Percentiles rank a stretch among this genome's conserved stretches.
Evolutionary conservation across 2,113 vertebrate genomes (phyloP).

Genomic region (Ophthalmolycus amberensis): DNA sequence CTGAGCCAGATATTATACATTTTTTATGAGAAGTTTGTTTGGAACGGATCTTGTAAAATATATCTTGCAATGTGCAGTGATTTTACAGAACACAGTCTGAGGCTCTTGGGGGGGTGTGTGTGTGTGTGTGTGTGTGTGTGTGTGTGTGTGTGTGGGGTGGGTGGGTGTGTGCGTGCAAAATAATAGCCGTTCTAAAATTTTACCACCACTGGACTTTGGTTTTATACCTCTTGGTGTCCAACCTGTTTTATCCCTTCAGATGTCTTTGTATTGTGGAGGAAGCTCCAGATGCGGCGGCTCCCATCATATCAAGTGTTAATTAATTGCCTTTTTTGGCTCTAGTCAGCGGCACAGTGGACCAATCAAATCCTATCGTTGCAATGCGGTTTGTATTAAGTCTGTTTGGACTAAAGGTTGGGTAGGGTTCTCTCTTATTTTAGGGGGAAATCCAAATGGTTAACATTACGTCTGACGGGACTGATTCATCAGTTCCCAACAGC

Average conservation of each 20-base stretch:
- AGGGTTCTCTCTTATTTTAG: not conserved
- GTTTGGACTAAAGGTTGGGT: not conserved
- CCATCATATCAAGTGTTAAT: not conserved
- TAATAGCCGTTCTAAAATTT: not conserved
- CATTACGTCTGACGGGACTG: slow-evolving; percentile 22
- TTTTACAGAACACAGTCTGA: slow-evolving; percentile 13
- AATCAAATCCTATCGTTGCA: not conserved
- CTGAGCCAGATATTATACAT: slow-evolving; percentile 12
- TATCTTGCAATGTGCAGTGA: slow-evolving; percentile 18
- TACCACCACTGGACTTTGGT: not conserved
- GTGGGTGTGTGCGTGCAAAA: no score
- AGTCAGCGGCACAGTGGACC: slow-evolving; percentile 5
- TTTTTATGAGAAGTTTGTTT: slow-evolving; percentile 45
- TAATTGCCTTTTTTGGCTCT: not conserved
- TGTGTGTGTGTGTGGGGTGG: no score
- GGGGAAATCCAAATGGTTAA: slow-evolving; percentile 29
- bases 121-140: not conserved
- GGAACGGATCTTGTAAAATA: slow-evolving; percentile 14
- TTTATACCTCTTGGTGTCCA: not conserved
- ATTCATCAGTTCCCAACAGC: slow-evolving; percentile 40
- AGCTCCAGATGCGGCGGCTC: not conserved
- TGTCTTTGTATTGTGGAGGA: not conserved
- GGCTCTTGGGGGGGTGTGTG: not conserved
- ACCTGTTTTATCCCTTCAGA: not conserved
- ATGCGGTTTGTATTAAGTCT: slow-evolving; percentile 3